These are phyloP conservation scores for Enteromius unitaeniatus DNA, from an alignment of 2,797 vertebrate genomes.

Conservation along the genomic window DNA sequence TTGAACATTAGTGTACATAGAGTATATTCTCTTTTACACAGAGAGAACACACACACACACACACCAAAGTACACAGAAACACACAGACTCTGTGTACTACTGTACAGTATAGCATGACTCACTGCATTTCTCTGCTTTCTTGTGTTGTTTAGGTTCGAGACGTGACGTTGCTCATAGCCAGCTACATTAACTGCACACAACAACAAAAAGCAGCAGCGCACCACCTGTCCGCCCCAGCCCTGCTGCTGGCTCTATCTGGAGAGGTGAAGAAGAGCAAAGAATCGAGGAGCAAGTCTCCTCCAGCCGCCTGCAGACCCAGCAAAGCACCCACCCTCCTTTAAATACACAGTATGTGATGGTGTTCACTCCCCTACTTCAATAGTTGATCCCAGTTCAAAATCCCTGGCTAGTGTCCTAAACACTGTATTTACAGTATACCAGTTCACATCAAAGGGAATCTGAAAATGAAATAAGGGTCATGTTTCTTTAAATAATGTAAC, in stretches of 20 bases:
- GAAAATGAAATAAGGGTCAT: not conserved
- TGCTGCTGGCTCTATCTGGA: conserved; percentile 80
- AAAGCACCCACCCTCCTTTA: conserved; percentile 92
- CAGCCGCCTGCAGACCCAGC: conserved; percentile 82
- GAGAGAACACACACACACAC: not conserved
- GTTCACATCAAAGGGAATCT: not conserved
- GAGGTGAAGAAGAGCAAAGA: conserved; percentile 80
- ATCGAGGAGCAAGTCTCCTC: conserved; percentile 81
- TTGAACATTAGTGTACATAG: not conserved
- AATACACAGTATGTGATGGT: conserved; percentile 52
- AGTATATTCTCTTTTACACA: not conserved
- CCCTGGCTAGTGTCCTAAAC: not conserved
- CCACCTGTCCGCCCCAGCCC: conserved; percentile 90
- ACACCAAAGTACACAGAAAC: conserved; percentile 17
- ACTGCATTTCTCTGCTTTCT: conserved; percentile 30
- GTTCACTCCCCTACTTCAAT: not conserved
- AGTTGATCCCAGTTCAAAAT: not conserved
- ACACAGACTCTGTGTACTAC: not conserved
- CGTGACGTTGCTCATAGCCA: conserved; percentile 91
- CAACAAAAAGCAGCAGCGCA: conserved; percentile 90
- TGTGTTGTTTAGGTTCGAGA: conserved; percentile 87
- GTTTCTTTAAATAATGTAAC: not conserved
- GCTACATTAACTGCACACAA: conserved; percentile 92
- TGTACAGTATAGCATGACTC: not conserved
- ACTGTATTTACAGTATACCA: not conserved